Percentiles rank a stretch among this genome's conserved stretches.
phyloP scores from a whole-genome alignment of 2,113 vertebrate species.

The Pardalotus punctatus region DNA sequence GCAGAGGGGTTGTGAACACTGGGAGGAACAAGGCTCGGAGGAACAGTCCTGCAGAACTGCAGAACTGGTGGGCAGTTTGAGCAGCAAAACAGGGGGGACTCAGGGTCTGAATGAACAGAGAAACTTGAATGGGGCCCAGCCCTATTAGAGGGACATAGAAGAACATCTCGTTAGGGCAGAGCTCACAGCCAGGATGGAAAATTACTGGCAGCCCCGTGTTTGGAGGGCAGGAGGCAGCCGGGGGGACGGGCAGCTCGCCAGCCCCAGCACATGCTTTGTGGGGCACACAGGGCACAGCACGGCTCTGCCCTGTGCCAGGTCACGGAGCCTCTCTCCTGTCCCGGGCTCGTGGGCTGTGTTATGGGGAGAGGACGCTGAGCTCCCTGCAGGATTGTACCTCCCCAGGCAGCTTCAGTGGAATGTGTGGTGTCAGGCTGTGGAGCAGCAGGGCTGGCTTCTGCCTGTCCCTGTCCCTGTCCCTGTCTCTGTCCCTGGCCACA shows the following conservation, averaged over 20 bases:
- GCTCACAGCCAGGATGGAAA: conserved; percentile 42
- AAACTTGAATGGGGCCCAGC: neutral
- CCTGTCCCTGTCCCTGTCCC: neutral
- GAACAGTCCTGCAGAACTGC: neutral
- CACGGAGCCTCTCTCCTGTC: fast-evolving
- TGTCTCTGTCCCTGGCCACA: neutral
- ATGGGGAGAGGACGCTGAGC: neutral
- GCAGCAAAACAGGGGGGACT: neutral
- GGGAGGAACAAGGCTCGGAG: neutral
- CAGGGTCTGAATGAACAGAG: neutral
- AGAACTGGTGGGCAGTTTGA: neutral
- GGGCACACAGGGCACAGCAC: neutral
- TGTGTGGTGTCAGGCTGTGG: neutral
- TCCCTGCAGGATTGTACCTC: neutral
- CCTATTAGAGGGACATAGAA: neutral
- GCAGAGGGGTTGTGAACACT: neutral
- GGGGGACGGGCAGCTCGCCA: neutral
- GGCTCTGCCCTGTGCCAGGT: neutral
- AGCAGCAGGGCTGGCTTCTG: neutral
- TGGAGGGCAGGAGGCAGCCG: neutral
- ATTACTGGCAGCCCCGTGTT: neutral
- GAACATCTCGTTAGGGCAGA: neutral
- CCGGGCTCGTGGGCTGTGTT: fast-evolving
- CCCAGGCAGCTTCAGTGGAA: neutral
- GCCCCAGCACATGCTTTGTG: neutral